Conservation (phyloP, 2,888 invertebrate genomes). For the Amphipoea oculea region DNA sequence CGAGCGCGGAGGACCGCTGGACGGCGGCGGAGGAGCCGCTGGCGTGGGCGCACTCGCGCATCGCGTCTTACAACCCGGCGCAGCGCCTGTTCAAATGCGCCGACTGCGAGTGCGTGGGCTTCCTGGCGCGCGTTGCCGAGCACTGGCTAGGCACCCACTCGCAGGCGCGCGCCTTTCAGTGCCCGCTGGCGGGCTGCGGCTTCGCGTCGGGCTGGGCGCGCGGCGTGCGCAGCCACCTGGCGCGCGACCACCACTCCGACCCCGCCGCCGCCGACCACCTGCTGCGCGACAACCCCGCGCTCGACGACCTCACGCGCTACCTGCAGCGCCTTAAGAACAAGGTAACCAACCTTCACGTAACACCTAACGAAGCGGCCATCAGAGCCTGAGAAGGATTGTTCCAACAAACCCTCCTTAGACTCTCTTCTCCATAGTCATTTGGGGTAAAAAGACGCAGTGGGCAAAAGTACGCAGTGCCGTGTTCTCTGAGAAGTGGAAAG, state of each 20-base stretch:
- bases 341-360: conserved; percentile 43
- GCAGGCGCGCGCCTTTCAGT: conserved; percentile 92
- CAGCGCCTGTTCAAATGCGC: conserved; percentile 94
- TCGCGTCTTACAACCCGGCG: conserved; percentile 94
- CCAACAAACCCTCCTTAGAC: neutral
- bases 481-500: neutral
- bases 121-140: conserved; percentile 93
- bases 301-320: conserved; percentile 93
- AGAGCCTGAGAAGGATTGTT: neutral
- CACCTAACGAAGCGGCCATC: neutral
- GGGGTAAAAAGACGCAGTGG: no score
- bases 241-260: conserved; percentile 93
- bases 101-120: conserved; percentile 94
- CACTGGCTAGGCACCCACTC: conserved; percentile 93
- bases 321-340: conserved; percentile 92
- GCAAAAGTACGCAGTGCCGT: no score
- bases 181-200: conserved; percentile 93
- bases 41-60: conserved; percentile 94
- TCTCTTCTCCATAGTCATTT: neutral
- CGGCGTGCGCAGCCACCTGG: conserved; percentile 93
- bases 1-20: conserved; percentile 91
- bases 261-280: conserved; percentile 91
- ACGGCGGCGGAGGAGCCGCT: conserved; percentile 93
- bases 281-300: conserved; percentile 93
- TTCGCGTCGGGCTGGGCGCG: conserved; percentile 94